A percentile compares a stretch with the other conserved stretches of the same genome.
phyloP scores from a whole-genome alignment of 2,797 vertebrate species.

The Taeniopygia guttata region DNA sequence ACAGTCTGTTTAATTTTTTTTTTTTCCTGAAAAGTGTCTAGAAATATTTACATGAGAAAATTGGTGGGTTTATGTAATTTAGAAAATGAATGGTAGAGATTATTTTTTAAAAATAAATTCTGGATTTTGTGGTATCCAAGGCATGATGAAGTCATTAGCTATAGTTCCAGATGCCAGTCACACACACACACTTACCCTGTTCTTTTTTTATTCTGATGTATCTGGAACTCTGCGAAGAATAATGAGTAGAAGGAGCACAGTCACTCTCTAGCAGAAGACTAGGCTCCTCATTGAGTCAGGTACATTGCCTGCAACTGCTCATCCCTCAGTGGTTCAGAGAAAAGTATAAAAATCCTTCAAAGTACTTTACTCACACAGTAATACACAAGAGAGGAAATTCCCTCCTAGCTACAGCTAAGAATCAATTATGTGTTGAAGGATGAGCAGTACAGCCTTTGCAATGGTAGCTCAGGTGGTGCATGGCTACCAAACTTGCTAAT shows the following conservation, averaged over 20 bases:
- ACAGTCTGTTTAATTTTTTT: background rate
- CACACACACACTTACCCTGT: background rate
- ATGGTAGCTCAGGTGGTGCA: background rate
- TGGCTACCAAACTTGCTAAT: background rate
- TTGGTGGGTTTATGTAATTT: background rate
- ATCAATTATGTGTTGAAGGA: background rate
- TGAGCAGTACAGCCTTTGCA: background rate
- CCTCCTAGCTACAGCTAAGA: background rate
- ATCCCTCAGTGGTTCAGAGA: background rate
- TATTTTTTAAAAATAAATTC: background rate
- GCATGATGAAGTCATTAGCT: background rate
- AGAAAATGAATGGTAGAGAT: background rate
- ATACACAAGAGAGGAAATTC: background rate
- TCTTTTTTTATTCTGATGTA: background rate
- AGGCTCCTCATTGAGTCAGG: background rate
- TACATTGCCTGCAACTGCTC: background rate
- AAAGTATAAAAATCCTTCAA: background rate
- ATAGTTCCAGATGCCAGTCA: conserved; percentile 4
- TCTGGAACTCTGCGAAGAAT: background rate
- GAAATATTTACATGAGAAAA: conserved; percentile 4
- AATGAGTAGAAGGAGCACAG: background rate
- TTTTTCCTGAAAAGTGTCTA: background rate
- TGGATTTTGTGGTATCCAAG: background rate
- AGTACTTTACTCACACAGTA: background rate
- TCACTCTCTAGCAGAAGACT: background rate